Base-by-base conservation (phyloP, 2,888 invertebrate species). In the Vandiemenella viatica region DNA sequence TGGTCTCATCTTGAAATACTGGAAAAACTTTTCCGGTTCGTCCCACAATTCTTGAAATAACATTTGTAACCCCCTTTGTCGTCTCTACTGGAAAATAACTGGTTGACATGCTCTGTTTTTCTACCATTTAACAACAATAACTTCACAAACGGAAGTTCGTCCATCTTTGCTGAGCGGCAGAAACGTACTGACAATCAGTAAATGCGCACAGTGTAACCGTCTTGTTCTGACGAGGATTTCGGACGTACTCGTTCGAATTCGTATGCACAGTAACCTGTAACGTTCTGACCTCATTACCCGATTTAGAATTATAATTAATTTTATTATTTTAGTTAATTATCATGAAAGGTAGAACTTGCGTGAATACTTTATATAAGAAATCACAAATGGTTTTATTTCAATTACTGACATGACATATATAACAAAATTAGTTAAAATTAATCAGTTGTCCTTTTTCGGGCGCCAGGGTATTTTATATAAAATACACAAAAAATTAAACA, bases 51-150 rank as follows among this genome's bases (percentile, higher is more conserved):
- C 19, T 43, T 19, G 43, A 43, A 43, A 43, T 43, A 43, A 43
- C 20, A 19, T 19, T 43, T 20, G 43, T 13, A 43, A 8, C 43
- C 20, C 37, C 22, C 44, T 44, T 44, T 44, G 13, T 44, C 26
- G 44, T 44, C 22, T 44, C 44, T 4, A 23, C 44, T 26, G 37
- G 37, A 45, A 45, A 45, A 45, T 45, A 45, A 45, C 45, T 45
- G 17, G 45, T 45, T 45, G 17, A 45, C 16, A 45, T 32, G 26
- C 37, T 45, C 26, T 45, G 37, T 45, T 45, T 45, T 32, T 15
- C 26, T 37, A 37, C 45, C 37, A 37, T 32, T 37, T 37, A 45
- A 32, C 37, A 37, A 37, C 45, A 32, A 45, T 45, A 45, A 26
- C 45, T 45, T 45, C 37, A 17, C 18, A 17, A 18, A 13, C 17